Evolutionary conservation across 2,888 invertebrate species (phyloP), one percentile per base, ranked within the genome.

Genomic region (Ctena decussata): DNA sequence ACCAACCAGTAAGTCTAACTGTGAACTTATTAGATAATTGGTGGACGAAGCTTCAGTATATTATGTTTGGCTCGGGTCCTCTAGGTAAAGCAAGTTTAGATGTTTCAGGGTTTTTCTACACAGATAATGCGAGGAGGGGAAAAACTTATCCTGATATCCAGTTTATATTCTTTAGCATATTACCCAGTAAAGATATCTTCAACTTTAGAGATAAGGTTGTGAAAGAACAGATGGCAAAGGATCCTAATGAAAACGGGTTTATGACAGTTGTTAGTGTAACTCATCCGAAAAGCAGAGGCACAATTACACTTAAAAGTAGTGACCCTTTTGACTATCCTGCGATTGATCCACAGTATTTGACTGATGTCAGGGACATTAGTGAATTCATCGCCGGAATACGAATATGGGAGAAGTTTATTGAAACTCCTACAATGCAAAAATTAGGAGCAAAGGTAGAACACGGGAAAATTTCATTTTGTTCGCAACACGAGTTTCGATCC

Each of bases 261-360:
- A 73, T 35, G 21, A 70, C 80, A 1, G 24, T 74, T 12, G 57
- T 77, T 0, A 60, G 75, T 12, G 60, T 87, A 15, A 39, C 86
- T 8, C 83, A 89, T 15, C 97, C 97, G 97, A 80, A 98, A 98
- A 94, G 97, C 82, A 96, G 97, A 6, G 99, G 99, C 0, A 97
- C 97, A 91, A 97, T 99, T 0, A 97, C 97, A 89, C 96, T 99
- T 30, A 96, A 97, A 73, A 97, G 97, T 88, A 95, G 96, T 0
- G 98, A 98, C 96, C 98, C 98, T 0, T 96, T 97, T 32, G 97
- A 97, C 83, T 97, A 97, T 95, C 98, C 98, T 0, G 94, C 97
- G 46, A 98, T 99, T 95, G 97, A 99, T 96, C 98, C 99, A 0
- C 98, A 98, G 93, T 99, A 99, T 95, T 98, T 98, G 84, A 96